Conservation (phyloP, 2,113 vertebrate species). For the Phainopepla nitens region DNA sequence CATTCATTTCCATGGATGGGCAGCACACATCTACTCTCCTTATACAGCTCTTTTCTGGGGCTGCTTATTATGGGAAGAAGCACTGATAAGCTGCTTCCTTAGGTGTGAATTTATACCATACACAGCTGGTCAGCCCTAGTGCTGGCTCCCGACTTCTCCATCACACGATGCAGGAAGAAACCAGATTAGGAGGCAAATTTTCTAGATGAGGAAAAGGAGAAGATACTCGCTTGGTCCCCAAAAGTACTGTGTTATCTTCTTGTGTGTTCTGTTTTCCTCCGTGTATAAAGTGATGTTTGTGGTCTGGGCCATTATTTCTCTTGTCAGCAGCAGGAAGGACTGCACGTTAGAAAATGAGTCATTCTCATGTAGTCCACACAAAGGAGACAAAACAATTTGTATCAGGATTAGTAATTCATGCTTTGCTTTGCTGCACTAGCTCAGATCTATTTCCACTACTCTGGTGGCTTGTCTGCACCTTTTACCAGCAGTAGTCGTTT, state of each 20-base stretch:
- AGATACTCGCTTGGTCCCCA: not conserved
- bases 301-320: not conserved
- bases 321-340: not conserved
- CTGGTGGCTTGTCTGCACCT: not conserved
- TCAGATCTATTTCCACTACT: not conserved
- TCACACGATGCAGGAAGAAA: not conserved
- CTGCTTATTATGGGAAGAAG: not conserved
- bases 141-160: rapidly evolving
- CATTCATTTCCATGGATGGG: not conserved
- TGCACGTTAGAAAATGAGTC: not conserved
- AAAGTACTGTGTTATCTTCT: not conserved
- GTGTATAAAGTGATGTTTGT: not conserved
- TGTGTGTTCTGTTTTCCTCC: not conserved
- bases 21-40: not conserved
- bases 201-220: not conserved
- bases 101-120: not conserved
- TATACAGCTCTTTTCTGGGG: not conserved
- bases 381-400: not conserved
- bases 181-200: not conserved
- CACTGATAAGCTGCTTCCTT: not conserved
- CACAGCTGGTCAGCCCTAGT: not conserved
- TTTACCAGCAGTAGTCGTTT: not conserved
- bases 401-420: not conserved
- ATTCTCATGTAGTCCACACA: not conserved
- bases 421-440: not conserved